Base-by-base conservation (phyloP, 2,113 vertebrate genomes). In the Microtus richardsoni region DNA sequence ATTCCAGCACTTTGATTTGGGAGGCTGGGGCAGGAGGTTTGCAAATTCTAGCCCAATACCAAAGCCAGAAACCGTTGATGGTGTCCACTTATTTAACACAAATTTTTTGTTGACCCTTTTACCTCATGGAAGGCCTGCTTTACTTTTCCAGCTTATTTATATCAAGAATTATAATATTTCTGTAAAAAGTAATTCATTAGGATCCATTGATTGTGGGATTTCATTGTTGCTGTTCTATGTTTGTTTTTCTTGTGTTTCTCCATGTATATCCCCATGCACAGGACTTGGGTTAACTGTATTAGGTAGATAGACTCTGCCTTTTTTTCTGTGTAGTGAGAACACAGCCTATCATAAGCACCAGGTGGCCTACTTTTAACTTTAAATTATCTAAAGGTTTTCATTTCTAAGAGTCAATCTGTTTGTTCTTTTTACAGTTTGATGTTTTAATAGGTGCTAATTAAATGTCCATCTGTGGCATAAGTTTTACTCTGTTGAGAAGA, bases 391-490 rank as follows among this genome's bases (percentile, higher is more conserved):
- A 64, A 93, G 88, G 14, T 36, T 36, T 89, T 78, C 14, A 54
- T 47, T 82, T 86, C 77, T 89, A 41, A 91, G 74, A 90, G 13
- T 79, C 87, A 80, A 13, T 92, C 16, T 91, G 5, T 92, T 89
- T 91, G 5, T 92, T 89, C 1, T 52, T 90, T 14, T 77, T 49
- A 30, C 5, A 28, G 68, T 71, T 93, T 88, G 41, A 91, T 49
- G 2, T 88, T 91, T 89, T 75, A 95, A 73, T 9, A 28, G 11
- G 5, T 91, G 12, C 77, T 91, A 91, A 49, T 77, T 73, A 83
- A 75, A 5, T 95, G 36, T 85, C 30, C 91, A 91, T 83, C 64
- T 91, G 62, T 74, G 54, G 8, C 75, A 0, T 88, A 85, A 88
- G 52, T 73, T 70, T 96, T 95, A 77, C 41, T 92, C 12, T 64